A percentile compares a stretch with the other conserved stretches of the same genome.
phyloP scores from a whole-genome alignment of 2,113 vertebrate genomes.

The Microtus oregoni region DNA sequence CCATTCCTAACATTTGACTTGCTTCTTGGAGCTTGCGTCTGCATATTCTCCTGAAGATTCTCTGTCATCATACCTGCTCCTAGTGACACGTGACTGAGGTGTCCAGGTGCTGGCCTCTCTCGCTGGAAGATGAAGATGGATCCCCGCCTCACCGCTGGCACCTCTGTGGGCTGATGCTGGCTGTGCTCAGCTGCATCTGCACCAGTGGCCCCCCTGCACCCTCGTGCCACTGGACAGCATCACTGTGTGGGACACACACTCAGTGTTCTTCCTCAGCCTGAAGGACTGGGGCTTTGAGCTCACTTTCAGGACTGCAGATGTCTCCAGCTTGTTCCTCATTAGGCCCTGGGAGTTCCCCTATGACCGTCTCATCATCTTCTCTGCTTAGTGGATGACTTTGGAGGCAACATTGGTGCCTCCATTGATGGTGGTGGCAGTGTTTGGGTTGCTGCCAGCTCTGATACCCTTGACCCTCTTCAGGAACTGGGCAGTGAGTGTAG shows the following conservation, averaged over 20 bases:
- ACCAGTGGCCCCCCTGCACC: slow-evolving; percentile 90
- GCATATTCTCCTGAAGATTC: background rate
- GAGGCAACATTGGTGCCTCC: slow-evolving; percentile 96
- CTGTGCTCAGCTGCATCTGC: background rate
- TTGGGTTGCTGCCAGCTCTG: slow-evolving; percentile 94
- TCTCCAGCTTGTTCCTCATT: slow-evolving; percentile 94
- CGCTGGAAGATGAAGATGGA: slow-evolving; percentile 73
- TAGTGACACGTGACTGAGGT: background rate
- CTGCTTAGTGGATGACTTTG: slow-evolving; percentile 98
- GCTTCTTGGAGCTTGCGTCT: background rate
- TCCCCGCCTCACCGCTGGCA: background rate
- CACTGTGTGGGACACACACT: slow-evolving; percentile 95
- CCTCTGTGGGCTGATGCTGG: background rate
- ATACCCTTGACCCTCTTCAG: slow-evolving; percentile 95
- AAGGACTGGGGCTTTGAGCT: slow-evolving; percentile 96
- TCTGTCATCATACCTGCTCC: background rate
- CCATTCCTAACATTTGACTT: background rate
- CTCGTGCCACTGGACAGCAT: slow-evolving; percentile 96
- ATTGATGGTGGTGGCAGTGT: slow-evolving; percentile 97
- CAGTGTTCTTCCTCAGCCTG: slow-evolving; percentile 96
- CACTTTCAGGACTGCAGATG: slow-evolving; percentile 94
- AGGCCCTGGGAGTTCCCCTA: slow-evolving; percentile 98
- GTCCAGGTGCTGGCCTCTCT: background rate
- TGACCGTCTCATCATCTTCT: slow-evolving; percentile 95
- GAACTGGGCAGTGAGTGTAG: slow-evolving; percentile 98